phyloP scores from a whole-genome alignment of 2,888 invertebrate genomes.

The Herminia tarsipennalis region DNA sequence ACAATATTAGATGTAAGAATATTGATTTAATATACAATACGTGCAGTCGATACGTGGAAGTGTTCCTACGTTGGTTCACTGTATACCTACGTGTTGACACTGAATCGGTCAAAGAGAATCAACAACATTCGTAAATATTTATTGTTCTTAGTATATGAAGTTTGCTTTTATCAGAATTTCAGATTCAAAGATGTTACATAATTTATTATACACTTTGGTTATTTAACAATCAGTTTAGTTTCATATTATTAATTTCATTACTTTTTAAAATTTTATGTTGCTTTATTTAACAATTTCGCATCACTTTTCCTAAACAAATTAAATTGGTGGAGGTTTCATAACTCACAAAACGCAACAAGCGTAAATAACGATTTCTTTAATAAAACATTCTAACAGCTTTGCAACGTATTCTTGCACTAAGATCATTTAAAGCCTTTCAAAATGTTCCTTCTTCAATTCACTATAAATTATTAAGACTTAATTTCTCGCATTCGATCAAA shows the following conservation, averaged over 20 bases:
- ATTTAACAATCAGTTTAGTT: constrained; percentile 16
- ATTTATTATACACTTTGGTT: not conserved
- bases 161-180: constrained; percentile 6
- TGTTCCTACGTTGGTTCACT: too few species aligned
- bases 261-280: constrained; percentile 27
- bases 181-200: constrained; percentile 1
- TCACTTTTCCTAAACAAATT: constrained; percentile 29
- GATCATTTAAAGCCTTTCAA: not conserved
- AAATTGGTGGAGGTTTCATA: constrained; percentile 37
- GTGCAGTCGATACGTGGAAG: constrained; percentile 17
- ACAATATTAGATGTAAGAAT: constrained; percentile 34
- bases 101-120: constrained; percentile 29
- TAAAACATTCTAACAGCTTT: constrained; percentile 16
- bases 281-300: constrained; percentile 37
- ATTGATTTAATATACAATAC: constrained; percentile 13
- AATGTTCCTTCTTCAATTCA: not conserved
- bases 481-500: constrained; percentile 22
- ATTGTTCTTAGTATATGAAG: constrained; percentile 14
- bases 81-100: too few species aligned
- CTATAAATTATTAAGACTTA: constrained; percentile 13
- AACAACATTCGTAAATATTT: constrained; percentile 15
- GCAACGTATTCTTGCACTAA: constrained; percentile 24
- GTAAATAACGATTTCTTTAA: constrained; percentile 22
- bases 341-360: constrained; percentile 20
- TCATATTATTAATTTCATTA: constrained; percentile 26